Evolutionary conservation across 1,140 invertebrate genomes (phyloP).

Genomic region (Drosophila sulfurigaster): DNA sequence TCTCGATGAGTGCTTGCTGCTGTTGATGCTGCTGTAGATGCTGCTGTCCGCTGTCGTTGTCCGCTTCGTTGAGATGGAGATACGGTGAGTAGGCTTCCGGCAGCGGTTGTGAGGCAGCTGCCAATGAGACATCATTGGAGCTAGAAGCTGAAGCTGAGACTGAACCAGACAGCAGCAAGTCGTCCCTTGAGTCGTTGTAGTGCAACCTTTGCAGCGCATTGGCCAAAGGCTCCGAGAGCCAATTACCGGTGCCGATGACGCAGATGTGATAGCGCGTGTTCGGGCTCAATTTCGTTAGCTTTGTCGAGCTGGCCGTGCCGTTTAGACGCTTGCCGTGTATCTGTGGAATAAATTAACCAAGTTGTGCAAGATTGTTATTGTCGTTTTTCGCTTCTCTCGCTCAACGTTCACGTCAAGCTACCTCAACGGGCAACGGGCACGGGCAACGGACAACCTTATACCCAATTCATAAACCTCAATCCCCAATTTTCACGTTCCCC

Average conservation of each 20-base stretch:
- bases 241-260: conserved; percentile 92
- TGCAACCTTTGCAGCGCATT: conserved; percentile 84
- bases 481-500: background rate
- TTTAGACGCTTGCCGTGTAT: conserved; percentile 90
- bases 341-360: conserved; percentile 85
- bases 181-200: conserved; percentile 84
- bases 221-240: conserved; percentile 85
- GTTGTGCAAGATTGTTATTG: conserved; percentile 54
- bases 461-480: conserved; percentile 8
- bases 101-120: conserved; percentile 33
- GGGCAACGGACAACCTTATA: conserved; percentile 11
- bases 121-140: conserved; percentile 12
- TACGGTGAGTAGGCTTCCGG: conserved; percentile 68
- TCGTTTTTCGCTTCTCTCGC: background rate
- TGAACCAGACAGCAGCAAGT: conserved; percentile 27
- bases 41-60: background rate
- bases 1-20: conserved; percentile 70
- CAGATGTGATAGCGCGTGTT: conserved; percentile 93
- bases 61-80: conserved; percentile 42
- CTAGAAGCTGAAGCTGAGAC: background rate
- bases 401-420: background rate
- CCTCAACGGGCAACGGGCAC: conserved; percentile 2
- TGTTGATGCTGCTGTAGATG: conserved; percentile 22
- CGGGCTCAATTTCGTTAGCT: conserved; percentile 90
- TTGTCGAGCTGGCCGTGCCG: conserved; percentile 89